Evolutionary conservation across 2,888 invertebrate species (phyloP), one percentile per base, ranked within the genome.

Genomic region (Oegoconia quadripuncta): DNA sequence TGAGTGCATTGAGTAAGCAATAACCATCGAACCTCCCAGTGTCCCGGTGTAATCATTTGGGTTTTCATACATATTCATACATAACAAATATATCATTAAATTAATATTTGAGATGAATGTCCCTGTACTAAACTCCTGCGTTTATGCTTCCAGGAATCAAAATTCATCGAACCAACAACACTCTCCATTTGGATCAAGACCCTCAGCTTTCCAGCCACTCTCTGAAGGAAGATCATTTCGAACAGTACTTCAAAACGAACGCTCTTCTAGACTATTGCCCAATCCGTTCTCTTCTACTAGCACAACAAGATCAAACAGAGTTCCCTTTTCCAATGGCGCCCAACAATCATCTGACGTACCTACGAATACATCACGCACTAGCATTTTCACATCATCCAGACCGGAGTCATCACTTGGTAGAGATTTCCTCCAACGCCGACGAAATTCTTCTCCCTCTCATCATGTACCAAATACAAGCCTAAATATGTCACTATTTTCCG

Each of bases 171-270:
- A 56, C 39, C 69, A 55, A 39, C 73, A 76, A 45, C 68, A 68
- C 44, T 64, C 76, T 8, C 53, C 62, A 31, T 79, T 84, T 48
- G 78, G 81, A 26, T 80, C 83, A 6, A 64, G 77, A 44, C 65
- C 78, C 5, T 87, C 86, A 4, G 84, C 86, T 23, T 87, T 86
- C 50, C 81, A 82, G 42, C 86, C 81, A 1, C 45, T 86, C 2
- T 69, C 56, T 17, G 75, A 80, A 23, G 63, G 72, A 12, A 56
- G 79, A 26, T 58, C 74, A 2, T 70, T 71, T 39, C 63, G 74
- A 38, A 66, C 73, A 7, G 66, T 70, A n/a, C 71, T 74, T 16
- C 67, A 73, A 48, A 66, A 55, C 39, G 79, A 78, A 49, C 67
- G 74, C 23, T 62, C 67, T 1, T 63, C 72, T 12, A 62, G 84